Evolutionary conservation across 2,113 vertebrate species (phyloP), one percentile per base, ranked within the genome.

Genomic region (Scomber scombrus): DNA sequence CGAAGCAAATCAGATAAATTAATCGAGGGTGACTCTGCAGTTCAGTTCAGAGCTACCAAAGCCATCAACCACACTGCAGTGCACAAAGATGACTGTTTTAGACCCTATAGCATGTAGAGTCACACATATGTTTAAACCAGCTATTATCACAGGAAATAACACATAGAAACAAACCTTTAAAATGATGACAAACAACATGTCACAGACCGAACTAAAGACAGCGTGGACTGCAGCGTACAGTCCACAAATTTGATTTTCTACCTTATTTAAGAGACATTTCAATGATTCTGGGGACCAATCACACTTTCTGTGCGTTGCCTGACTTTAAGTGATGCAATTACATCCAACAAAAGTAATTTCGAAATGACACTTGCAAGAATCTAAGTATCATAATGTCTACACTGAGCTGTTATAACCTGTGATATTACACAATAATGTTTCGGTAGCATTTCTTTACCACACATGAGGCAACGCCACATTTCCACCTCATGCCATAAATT

Each of bases 21-120:
- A 23, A 34, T 19, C 12, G 49, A 63, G 49, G 56, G 23, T 82
- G 40, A 74, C 31, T 80, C 45, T 57, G 16, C 12, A 66, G 66
- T 40, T 15, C 21, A 74, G 16, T 3, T 34, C 29, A 49, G 11
- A 3, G 23, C 52, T 73, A 63, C 55, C 60, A 77, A 77, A 60
- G 34, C 7, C 6, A 69, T 49, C 13, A 26, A 82, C 21, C 10
- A 29, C 10, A 65, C 56, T 12, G 51, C 56, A 78, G 65, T 9
- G 43, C 0, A 31, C 10, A 40, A n/a, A 47, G 45, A 63, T 61
- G 8, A 45, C 31, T 18, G 16, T 52, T 58, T 52, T 34, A n/a
- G 2, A 55, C 45, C 31, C 46, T 16, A 51, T 9, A 31, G 64
- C 54, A 23, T 61, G 3, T 15, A 63, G 40, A 69, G 23, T 26